phyloP scores from a whole-genome alignment of 1,140 invertebrate genomes.

The Drosophila bipectinata region DNA sequence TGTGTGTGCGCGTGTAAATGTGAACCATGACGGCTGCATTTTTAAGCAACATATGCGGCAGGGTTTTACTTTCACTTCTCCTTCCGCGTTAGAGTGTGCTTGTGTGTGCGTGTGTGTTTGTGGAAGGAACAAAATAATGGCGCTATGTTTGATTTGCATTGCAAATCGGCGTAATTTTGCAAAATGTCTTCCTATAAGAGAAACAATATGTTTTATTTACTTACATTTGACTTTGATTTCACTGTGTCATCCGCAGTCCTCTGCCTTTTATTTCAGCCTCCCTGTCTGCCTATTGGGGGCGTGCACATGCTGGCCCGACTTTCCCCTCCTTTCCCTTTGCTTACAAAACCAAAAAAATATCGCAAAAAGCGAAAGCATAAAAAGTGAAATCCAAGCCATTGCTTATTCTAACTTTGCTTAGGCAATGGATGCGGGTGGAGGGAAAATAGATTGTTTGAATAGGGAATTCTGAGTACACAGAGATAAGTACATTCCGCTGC shows the following conservation, averaged over 20 bases:
- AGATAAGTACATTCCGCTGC: slow-evolving; percentile 27
- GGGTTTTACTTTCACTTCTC: slow-evolving; percentile 67
- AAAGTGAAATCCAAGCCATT: slow-evolving; percentile 48
- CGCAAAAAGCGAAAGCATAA: slow-evolving; percentile 19
- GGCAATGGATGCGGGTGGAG: slow-evolving; percentile 5
- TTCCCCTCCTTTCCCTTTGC: slow-evolving; percentile 1
- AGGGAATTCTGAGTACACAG: slow-evolving; percentile 46
- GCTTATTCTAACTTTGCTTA: slow-evolving; percentile 35
- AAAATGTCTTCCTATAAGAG: slow-evolving; percentile 81
- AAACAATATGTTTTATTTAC: slow-evolving; percentile 83
- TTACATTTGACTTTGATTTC: slow-evolving; percentile 81
- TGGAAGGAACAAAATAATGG: slow-evolving; percentile 64
- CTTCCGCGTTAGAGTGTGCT: slow-evolving; percentile 7
- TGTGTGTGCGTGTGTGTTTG: slow-evolving; percentile 23
- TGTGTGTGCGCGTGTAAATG: slow-evolving; percentile 18
- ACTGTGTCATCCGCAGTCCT: slow-evolving; percentile 34
- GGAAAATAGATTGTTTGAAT: slow-evolving; percentile 47
- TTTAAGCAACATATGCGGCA: slow-evolving; percentile 72
- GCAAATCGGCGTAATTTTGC: slow-evolving; percentile 80
- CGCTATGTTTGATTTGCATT: slow-evolving; percentile 81
- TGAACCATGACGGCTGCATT: slow-evolving; percentile 51
- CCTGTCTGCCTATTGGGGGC: slow-evolving; percentile 18
- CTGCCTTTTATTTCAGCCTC: neutral
- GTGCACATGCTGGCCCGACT: slow-evolving; percentile 14
- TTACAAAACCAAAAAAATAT: neutral